Base-by-base conservation (phyloP, 2,113 vertebrate species). In the Paradoxurus hermaphroditus region DNA sequence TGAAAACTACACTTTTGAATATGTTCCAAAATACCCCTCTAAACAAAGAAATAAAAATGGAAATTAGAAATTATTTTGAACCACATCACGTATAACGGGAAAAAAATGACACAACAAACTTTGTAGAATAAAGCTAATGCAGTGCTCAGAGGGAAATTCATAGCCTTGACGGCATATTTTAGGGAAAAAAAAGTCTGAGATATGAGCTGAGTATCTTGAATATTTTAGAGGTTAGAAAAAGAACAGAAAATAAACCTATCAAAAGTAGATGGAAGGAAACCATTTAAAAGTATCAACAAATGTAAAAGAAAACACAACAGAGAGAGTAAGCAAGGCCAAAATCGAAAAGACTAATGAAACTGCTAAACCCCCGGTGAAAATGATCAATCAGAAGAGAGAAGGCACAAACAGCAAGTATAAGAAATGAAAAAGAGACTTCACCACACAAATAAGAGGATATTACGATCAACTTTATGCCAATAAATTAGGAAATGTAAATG, bases 201-300 rank as follows among this genome's bases (percentile, higher is more conserved):
- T 82, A 90, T 62, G 41, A 91, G 44, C 14, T 62, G 59, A 86
- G 46, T 25, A 78, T 39, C 63, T 59, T 23, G 21, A 59, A 59
- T 36, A 72, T 79, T 92, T 84, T 15, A 89, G 25, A 85, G 14
- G 36, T 89, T 85, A 96, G 77, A 49, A 70, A 91, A 78, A 94
- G 41, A 72, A 72, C 10, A 51, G 44, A 85, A 78, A 94, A 91
- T 56, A 70, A 91, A 87, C 18, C 34, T n/a, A 87, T 44, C 13
- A 31, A 16, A 91, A 93, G 46, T 51, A 91, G 39, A 51, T 29
- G 10, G 18, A 39, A 88, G 31, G 53, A 36, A 91, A 73, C 51
- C 79, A 97, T 65, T 73, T 81, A n/a, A 92, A 91, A 84, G 53
- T 70, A 62, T 41, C 72, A 93, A 46, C 70, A 91, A 94, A 51